Percentiles rank a stretch among this genome's conserved stretches.
phyloP scores from a whole-genome alignment of 2,113 vertebrate species.

The Sula dactylatra region DNA sequence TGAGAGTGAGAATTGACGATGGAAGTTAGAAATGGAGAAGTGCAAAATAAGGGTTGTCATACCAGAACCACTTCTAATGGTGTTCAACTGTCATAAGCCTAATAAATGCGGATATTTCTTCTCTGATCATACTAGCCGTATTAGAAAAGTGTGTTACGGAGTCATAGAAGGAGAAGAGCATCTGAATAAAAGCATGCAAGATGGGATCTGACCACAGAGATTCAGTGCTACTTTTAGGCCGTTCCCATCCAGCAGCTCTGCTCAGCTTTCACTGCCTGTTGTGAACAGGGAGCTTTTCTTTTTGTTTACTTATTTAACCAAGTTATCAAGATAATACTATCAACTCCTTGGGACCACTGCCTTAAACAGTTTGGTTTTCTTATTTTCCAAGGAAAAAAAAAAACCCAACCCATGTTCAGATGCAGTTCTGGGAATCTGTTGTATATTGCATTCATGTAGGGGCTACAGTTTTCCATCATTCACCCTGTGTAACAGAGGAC shows the following conservation, averaged over 20 bases:
- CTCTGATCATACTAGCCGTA: neutral
- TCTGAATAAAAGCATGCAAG: neutral
- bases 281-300: neutral
- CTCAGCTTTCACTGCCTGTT: neutral
- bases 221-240: neutral
- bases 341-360: neutral
- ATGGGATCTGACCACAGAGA: neutral
- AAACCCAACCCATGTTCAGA: neutral
- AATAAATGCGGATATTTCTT: neutral
- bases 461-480: neutral
- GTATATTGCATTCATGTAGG: neutral
- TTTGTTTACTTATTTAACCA: neutral
- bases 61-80: neutral
- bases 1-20: neutral
- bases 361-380: neutral
- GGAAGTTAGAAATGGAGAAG: constrained; percentile 18
- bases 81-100: neutral
- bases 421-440: neutral
- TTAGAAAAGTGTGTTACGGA: neutral
- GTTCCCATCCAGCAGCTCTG: neutral
- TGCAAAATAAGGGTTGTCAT: neutral
- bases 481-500: neutral
- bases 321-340: neutral
- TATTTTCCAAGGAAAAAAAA: neutral
- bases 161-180: neutral